Conservation (phyloP, 2,888 invertebrate species). For the Mesochorus sp. region DNA sequence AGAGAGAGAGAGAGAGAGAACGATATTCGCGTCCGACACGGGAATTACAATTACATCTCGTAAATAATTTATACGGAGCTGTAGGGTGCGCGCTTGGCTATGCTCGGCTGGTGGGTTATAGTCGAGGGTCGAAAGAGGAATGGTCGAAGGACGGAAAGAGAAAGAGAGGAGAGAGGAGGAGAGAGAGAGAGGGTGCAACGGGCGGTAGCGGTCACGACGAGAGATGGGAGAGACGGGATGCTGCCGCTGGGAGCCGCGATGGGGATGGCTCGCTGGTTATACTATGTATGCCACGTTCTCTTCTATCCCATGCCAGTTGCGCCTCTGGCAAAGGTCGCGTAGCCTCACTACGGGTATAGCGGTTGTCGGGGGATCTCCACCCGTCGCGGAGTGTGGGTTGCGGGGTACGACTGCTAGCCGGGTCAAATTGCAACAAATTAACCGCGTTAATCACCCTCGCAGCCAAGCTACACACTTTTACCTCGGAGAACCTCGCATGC, state of each 20-base stretch:
- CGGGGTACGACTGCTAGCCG: conserved; percentile 65
- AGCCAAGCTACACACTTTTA: conserved; percentile 70
- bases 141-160: conserved; percentile 28
- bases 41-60: conserved; percentile 75
- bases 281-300: conserved; percentile 37
- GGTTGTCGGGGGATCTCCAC: conserved; percentile 35
- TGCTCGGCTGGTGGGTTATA: conserved; percentile 25
- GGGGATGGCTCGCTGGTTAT: conserved; percentile 53
- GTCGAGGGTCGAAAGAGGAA: conserved; percentile 26
- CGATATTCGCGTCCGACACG: conserved; percentile 63
- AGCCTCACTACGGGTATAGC: conserved; percentile 32
- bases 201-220: conserved; percentile 48
- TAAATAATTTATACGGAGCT: conserved; percentile 76
- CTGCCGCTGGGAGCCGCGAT: conserved; percentile 50
- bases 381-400: conserved; percentile 47
- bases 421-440: conserved; percentile 79
- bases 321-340: conserved; percentile 56
- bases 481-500: conserved; percentile 56
- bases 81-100: conserved; percentile 44
- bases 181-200: conserved; percentile 19
- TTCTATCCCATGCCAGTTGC: conserved; percentile 26
- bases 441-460: conserved; percentile 77
- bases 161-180: conserved; percentile 3
- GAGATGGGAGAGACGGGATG: conserved; percentile 48
- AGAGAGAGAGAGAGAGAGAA: conserved; percentile 20